Evolutionary conservation across 1,140 invertebrate species (phyloP).

Genomic region (Scaptomyza montana): DNA sequence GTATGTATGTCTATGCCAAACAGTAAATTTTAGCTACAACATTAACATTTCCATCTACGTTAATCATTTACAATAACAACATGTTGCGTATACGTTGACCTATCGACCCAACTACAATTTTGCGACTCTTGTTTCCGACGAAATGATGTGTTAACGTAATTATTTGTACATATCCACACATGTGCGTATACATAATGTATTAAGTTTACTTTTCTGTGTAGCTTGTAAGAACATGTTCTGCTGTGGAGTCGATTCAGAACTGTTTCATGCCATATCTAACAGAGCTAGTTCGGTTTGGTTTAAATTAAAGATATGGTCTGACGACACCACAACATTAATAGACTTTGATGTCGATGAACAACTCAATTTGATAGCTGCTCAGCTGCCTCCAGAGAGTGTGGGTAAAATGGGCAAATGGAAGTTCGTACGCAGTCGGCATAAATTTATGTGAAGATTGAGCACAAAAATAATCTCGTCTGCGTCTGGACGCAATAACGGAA

Average conservation of each 20-base stretch:
- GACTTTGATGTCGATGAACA: constrained; percentile 27
- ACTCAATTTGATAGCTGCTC: constrained; percentile 29
- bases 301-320: constrained; percentile 17
- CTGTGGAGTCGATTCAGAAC: neutral
- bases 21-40: constrained; percentile 2
- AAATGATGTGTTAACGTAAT: constrained; percentile 1
- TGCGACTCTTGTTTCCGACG: neutral
- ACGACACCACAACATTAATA: constrained; percentile 52
- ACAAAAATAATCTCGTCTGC: constrained; percentile 43
- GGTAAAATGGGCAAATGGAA: neutral
- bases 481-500: constrained; percentile 51
- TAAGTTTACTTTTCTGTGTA: neutral
- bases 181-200: constrained; percentile 2
- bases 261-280: constrained; percentile 7
- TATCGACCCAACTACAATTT: no score
- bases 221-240: neutral
- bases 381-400: constrained; percentile 1
- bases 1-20: no score
- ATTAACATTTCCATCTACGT: constrained; percentile 6
- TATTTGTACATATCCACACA: neutral
- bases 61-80: constrained; percentile 45
- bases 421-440: constrained; percentile 17
- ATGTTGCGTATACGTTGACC: constrained; percentile 18
- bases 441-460: constrained; percentile 42
- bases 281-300: neutral